Conservation (phyloP, 2,113 vertebrate genomes). For the Syngnathus typhle region DNA sequence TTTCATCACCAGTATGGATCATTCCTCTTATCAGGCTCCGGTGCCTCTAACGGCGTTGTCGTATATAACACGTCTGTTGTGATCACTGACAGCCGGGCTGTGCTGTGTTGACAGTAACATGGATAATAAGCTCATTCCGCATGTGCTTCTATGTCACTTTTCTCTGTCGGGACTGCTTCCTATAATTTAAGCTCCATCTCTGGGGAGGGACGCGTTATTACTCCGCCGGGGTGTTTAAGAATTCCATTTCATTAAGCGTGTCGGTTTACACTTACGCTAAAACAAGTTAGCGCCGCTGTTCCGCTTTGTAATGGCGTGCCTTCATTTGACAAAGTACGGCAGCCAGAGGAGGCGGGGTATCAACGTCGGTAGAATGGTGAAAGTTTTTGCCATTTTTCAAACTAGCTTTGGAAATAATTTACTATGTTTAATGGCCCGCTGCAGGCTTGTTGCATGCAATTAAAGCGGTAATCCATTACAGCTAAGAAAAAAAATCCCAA, state of each 20-base stretch:
- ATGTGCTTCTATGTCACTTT: constrained; percentile 45
- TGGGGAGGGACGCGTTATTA: constrained; percentile 45
- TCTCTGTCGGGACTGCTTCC: constrained; percentile 47
- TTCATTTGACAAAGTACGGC: constrained; percentile 39
- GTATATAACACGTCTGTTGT: constrained; percentile 59
- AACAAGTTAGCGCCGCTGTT: constrained; percentile 19
- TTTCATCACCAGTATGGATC: constrained; percentile 51
- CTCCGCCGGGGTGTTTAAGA: constrained; percentile 57
- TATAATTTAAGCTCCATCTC: constrained; percentile 55
- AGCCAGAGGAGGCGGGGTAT: constrained; percentile 12
- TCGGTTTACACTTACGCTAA: constrained; percentile 25
- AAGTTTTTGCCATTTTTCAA: constrained; percentile 51
- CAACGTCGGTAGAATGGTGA: constrained; percentile 20
- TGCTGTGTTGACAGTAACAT: constrained; percentile 41
- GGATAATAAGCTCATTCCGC: constrained; percentile 62
- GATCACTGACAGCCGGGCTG: constrained; percentile 52
- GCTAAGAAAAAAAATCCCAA: constrained; percentile 37
- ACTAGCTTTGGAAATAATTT: constrained; percentile 53
- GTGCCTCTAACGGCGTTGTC: constrained; percentile 30
- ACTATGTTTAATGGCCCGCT: constrained; percentile 58
- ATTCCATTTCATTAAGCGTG: constrained; percentile 54
- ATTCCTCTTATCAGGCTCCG: constrained; percentile 38
- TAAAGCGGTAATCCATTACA: constrained; percentile 56
- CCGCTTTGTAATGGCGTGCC: constrained; percentile 41
- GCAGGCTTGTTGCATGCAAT: constrained; percentile 54